These are phyloP conservation scores for Elanoides forficatus DNA, from an alignment of 2,113 vertebrate genomes.

Conservation along the genomic window DNA sequence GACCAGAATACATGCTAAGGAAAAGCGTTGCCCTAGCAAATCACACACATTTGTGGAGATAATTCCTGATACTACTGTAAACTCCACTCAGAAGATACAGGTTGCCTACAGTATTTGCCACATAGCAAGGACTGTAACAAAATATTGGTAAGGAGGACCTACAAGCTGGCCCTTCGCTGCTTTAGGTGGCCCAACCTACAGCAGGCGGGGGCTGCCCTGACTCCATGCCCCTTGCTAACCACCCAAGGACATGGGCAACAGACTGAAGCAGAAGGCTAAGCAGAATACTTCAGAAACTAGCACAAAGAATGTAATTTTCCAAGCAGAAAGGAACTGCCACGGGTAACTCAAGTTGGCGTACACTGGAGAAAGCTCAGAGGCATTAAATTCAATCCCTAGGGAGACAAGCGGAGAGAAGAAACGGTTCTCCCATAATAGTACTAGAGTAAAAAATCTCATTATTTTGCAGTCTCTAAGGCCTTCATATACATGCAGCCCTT, in stretches of 20 bases:
- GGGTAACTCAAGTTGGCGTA: background rate
- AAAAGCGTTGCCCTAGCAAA: background rate
- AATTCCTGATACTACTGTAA: background rate
- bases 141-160: background rate
- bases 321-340: background rate
- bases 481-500: background rate
- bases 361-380: background rate
- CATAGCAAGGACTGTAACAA: background rate
- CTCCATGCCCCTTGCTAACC: background rate
- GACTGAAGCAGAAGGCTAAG: background rate
- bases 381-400: background rate
- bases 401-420: background rate
- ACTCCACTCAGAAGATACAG: background rate
- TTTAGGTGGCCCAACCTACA: background rate
- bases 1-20: background rate
- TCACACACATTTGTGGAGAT: background rate
- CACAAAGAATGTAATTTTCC: background rate
- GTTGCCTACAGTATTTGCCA: background rate
- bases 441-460: background rate
- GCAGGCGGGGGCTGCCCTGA: background rate
- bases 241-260: background rate
- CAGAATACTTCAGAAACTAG: background rate
- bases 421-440: background rate
- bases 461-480: background rate
- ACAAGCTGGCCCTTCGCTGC: background rate